A percentile compares a stretch with the other conserved stretches of the same genome.
Conservation (phyloP, 2,888 invertebrate species). For the Eupithecia exiguata region DNA sequence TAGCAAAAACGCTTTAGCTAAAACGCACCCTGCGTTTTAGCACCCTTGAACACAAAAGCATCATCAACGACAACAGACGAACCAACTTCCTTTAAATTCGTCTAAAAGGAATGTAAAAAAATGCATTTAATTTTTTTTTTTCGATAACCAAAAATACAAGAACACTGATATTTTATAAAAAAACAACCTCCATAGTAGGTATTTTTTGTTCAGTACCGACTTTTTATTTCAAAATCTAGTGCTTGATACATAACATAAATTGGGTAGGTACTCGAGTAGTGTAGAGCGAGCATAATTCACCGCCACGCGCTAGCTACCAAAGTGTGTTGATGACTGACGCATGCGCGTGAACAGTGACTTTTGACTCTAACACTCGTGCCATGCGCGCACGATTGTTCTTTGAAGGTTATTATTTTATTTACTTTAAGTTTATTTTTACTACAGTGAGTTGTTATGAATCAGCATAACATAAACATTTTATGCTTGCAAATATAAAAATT, state of each 20-base stretch:
- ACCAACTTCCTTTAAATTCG: too few species aligned
- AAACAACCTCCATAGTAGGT: too few species aligned
- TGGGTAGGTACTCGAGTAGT: not conserved
- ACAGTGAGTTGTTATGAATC: conserved; percentile 4
- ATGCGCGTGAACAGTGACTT: conserved; percentile 36
- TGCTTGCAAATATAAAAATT: not conserved
- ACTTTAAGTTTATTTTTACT: conserved; percentile 6
- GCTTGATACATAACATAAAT: not conserved
- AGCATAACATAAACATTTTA: conserved; percentile 1
- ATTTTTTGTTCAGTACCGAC: not conserved
- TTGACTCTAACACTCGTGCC: conserved; percentile 32
- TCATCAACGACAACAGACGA: too few species aligned
- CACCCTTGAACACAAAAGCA: too few species aligned
- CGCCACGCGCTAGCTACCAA: not conserved
- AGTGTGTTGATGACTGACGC: conserved; percentile 29
- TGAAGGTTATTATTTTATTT: conserved; percentile 16
- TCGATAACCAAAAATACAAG: too few species aligned
- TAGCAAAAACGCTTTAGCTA: too few species aligned
- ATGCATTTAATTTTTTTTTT: too few species aligned
- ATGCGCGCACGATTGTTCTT: conserved; percentile 23
- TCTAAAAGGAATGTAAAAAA: too few species aligned
- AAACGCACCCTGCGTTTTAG: too few species aligned
- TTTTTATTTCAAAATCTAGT: not conserved
- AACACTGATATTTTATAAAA: too few species aligned
- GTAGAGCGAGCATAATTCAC: not conserved